Base-by-base conservation (phyloP, 2,888 invertebrate genomes). In the Pachymerium ferrugineum region DNA sequence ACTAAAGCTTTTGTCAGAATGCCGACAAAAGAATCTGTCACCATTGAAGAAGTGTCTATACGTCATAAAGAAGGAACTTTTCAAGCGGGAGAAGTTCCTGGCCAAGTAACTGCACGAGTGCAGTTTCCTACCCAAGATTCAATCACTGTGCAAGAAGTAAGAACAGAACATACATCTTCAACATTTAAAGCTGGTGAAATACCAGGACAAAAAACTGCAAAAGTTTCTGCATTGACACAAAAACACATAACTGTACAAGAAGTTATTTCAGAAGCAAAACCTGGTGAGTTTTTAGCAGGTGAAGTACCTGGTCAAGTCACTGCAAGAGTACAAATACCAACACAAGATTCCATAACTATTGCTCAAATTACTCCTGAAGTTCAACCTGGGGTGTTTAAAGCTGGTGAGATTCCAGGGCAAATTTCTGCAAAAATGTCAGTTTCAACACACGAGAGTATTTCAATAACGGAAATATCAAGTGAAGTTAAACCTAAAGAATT, bases 21-120 rank as follows among this genome's bases (percentile, higher is more conserved):
- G 25, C 71, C 76, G 22, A 76, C 78, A 5, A 77, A 78, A 74
- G 76, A 78, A 35, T 76, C 78, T 3, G 54, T 80, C 4, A 75
- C 78, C 28, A 75, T 79, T 1, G 74, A 76, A 16, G 78, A 78
- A 75, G 74, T 77, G 1, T 67, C 75, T 16, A 73, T 73, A 19
- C 74, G 76, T n/a, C 70, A 74, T 42, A 74, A 73, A 69, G 72
- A 76, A 28, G 76, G 54, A 0, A 33, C 16, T 19, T 77, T 73
- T 16, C 68, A 74, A 47, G 72, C 72, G n/a, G 72, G 74, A 5
- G 72, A 74, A 71, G 47, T 72, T 3, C 71, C 70, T n/a, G 74
- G 70, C 1, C 35, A 28, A 8, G 62, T 31, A 47, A 72, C n/a
- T 29, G 35, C 75, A 0, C 16, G 28, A 4, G 35, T 54, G 10